Base-by-base conservation (phyloP, 2,888 invertebrate species). In the Lumbricus terrestris region DNA sequence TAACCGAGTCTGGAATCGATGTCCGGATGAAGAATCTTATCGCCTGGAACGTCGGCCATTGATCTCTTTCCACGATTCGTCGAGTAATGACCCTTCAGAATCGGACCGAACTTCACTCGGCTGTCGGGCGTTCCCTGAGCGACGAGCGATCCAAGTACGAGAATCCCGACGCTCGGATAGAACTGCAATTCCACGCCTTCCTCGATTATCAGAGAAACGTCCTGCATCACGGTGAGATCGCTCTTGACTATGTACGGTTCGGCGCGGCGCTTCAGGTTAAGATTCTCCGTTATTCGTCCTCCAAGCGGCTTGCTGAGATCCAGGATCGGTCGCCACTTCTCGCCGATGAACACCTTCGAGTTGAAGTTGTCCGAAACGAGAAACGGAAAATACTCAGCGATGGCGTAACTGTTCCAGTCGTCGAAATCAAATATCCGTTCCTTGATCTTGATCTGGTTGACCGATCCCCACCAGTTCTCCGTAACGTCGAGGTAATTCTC, bases 341-440 rank as follows among this genome's bases (percentile, higher is more conserved):
- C 90, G 35, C 93, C 94, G 37, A 92, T 92, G 4, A 93, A 91
- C 23, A 93, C 40, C 33, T 92, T 91, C 29, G 94, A 92, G 37
- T 93, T 91, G 54, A 93, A 92, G 85, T 92, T 91, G 38, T 92
- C 92, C 11, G 97, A 97, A 0, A 97, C 96, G 91, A 98, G 96
- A 95, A 97, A 99, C 0, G 99, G 99, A 90, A 97, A 96, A 95
- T 97, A 99, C 29, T 97, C 96, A 0, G 98, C 99, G 90, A 98
- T 96, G 0, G 99, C 98, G 94, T 98, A 98, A 95, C 98, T 98
- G 94, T 99, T 99, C 99, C 99, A 99, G 94, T 99, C 99, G 94
- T 99, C 99, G 95, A 99, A 99, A 95, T 99, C 99, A 94, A 99
- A 99, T 93, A 99, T 98, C 94, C 96, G 96, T 89, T 96, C 96